Percentiles rank a stretch among this genome's conserved stretches.
Evolutionary conservation across 2,888 invertebrate species (phyloP).

Genomic region (Nemurella pictetii): DNA sequence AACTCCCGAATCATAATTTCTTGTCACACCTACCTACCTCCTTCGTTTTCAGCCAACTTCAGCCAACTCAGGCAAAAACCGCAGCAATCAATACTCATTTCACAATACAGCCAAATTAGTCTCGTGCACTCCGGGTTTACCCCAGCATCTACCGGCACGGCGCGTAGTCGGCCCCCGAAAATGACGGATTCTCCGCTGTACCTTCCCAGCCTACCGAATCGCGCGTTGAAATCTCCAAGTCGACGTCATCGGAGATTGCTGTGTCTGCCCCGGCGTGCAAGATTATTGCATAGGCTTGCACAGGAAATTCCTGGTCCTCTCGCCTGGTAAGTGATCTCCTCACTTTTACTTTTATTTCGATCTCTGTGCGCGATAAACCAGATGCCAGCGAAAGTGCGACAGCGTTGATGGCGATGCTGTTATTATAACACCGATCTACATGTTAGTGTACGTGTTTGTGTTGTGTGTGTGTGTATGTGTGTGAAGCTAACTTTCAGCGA

Average conservation of each 20-base stretch:
- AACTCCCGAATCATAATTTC: too few species aligned
- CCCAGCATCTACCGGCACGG: background rate
- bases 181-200: background rate
- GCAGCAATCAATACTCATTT: background rate
- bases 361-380: background rate
- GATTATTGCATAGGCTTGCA: too few species aligned
- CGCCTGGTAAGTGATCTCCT: background rate
- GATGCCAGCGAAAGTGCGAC: background rate
- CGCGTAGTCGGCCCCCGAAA: too few species aligned
- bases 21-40: background rate
- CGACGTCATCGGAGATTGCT: too few species aligned
- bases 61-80: background rate
- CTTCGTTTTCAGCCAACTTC: background rate
- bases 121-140: background rate
- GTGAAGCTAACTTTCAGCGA: background rate
- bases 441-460: too few species aligned
- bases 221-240: background rate
- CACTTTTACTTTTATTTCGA: background rate
- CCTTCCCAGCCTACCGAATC: background rate
- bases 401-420: too few species aligned
- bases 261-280: too few species aligned
- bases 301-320: too few species aligned
- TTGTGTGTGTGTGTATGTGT: too few species aligned
- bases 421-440: too few species aligned
- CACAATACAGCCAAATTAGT: background rate